A percentile compares a stretch with the other conserved stretches of the same genome.
Conservation (phyloP, 1,140 invertebrate species). For the Pantala flavescens region DNA sequence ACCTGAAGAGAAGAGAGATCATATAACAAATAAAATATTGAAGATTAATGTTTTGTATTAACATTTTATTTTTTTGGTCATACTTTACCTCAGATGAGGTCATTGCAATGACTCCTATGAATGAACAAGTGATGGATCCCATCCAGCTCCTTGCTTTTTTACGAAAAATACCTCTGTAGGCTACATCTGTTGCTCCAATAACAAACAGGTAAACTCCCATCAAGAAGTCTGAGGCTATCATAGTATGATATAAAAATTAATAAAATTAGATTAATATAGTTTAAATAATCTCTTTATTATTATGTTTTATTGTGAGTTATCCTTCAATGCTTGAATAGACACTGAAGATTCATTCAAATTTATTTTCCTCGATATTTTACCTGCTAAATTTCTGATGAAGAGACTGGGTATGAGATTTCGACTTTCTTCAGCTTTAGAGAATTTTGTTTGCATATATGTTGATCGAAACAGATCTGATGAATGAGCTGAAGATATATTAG, state of each 20-base stretch:
- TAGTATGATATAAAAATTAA: neutral
- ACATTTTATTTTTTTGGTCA: conserved; percentile 9
- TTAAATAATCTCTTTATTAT: too few relatives aligned
- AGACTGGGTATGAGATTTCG: conserved; percentile 40
- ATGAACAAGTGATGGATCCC: conserved; percentile 52
- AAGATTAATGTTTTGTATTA: conserved; percentile 12
- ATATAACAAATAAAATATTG: neutral
- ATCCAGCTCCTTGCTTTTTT: conserved; percentile 53
- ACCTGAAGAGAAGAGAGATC: conserved; percentile 33
- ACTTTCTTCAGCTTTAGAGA: conserved; percentile 48
- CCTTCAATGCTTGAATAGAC: too few relatives aligned
- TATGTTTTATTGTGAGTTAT: too few relatives aligned
- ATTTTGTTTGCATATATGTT: conserved; percentile 20
- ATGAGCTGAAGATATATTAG: neutral
- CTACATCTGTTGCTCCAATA: conserved; percentile 55
- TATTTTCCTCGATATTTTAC: conserved; percentile 30
- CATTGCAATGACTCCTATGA: conserved; percentile 53
- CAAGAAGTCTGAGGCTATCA: conserved; percentile 57
- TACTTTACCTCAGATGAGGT: conserved; percentile 51
- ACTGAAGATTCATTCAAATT: neutral
- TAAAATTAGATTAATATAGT: too few relatives aligned
- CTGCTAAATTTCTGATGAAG: conserved; percentile 60
- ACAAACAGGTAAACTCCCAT: conserved; percentile 68
- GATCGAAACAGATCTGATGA: neutral
- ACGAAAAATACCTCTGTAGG: conserved; percentile 53